Conservation (phyloP, 2,888 invertebrate species). For the Unio delphinus region DNA sequence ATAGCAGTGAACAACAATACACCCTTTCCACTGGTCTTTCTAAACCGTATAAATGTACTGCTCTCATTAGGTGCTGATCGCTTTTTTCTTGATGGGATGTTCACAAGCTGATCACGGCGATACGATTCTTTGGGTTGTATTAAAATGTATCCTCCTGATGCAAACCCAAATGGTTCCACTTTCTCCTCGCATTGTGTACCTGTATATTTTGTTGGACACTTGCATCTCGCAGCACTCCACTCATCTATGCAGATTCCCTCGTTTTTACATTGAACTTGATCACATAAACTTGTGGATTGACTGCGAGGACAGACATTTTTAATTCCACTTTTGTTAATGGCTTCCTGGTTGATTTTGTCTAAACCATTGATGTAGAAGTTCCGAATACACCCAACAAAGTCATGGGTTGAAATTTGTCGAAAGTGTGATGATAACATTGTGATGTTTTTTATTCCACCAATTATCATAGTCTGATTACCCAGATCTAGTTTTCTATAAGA, state of each 20-base stretch:
- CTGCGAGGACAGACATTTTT: conserved; percentile 84
- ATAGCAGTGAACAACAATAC: conserved; percentile 88
- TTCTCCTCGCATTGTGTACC: conserved; percentile 87
- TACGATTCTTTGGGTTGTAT: conserved; percentile 84
- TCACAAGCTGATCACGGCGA: conserved; percentile 85
- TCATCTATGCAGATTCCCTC: conserved; percentile 85
- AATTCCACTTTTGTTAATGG: conserved; percentile 78
- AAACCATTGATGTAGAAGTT: conserved; percentile 88
- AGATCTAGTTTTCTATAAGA: conserved; percentile 28
- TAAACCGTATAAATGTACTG: conserved; percentile 84
- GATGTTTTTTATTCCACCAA: conserved; percentile 88
- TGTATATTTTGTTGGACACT: conserved; percentile 75
- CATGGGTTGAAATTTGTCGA: conserved; percentile 91
- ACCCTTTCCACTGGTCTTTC: conserved; percentile 85
- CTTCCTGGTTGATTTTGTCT: conserved; percentile 38
- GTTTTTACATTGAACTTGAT: conserved; percentile 75
- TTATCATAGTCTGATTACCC: conserved; percentile 75
- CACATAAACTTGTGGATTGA: conserved; percentile 59
- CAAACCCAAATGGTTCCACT: conserved; percentile 84
- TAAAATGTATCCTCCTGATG: conserved; percentile 84
- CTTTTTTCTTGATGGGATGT: conserved; percentile 8
- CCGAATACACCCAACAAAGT: conserved; percentile 94
- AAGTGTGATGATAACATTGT: conserved; percentile 90
- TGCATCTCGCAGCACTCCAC: conserved; percentile 84
- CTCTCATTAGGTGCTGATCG: conserved; percentile 73